Evolutionary conservation across 2,113 vertebrate species (phyloP).

Genomic region (Myxocyprinus asiaticus): DNA sequence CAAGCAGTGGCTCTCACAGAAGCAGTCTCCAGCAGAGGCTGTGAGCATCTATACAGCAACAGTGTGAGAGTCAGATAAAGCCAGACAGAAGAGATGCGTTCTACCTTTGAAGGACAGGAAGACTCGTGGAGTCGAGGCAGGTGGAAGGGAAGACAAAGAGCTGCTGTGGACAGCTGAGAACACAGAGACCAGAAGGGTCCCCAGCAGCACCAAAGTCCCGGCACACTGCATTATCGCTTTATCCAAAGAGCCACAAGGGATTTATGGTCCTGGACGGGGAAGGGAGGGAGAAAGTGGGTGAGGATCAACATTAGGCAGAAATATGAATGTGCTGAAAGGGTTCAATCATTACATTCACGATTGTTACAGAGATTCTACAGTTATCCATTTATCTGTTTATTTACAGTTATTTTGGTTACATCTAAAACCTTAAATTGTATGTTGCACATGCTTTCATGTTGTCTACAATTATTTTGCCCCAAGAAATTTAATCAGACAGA

Average conservation of each 20-base stretch:
- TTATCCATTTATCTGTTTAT: neutral
- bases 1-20: constrained; percentile 16
- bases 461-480: too few relatives aligned
- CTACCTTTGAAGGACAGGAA: constrained; percentile 83
- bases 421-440: neutral
- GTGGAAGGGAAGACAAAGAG: constrained; percentile 47
- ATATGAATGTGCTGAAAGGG: constrained; percentile 9
- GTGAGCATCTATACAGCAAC: constrained; percentile 20
- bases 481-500: too few relatives aligned
- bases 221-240: constrained; percentile 37
- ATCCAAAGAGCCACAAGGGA: constrained; percentile 38
- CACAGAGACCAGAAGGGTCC: constrained; percentile 67
- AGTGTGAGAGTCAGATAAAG: neutral
- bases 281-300: neutral
- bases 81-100: constrained; percentile 13
- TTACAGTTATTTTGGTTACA: neutral
- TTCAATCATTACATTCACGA: too few relatives aligned
- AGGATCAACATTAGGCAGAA: neutral
- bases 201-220: constrained; percentile 43
- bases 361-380: neutral
- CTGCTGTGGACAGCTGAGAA: constrained; percentile 63
- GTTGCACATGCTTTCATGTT: neutral
- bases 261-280: constrained; percentile 32
- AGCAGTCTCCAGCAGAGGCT: constrained; percentile 16
- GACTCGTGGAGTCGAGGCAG: constrained; percentile 75